phyloP scores from a whole-genome alignment of 2,113 vertebrate species.

The Chloroceryle aenea region DNA sequence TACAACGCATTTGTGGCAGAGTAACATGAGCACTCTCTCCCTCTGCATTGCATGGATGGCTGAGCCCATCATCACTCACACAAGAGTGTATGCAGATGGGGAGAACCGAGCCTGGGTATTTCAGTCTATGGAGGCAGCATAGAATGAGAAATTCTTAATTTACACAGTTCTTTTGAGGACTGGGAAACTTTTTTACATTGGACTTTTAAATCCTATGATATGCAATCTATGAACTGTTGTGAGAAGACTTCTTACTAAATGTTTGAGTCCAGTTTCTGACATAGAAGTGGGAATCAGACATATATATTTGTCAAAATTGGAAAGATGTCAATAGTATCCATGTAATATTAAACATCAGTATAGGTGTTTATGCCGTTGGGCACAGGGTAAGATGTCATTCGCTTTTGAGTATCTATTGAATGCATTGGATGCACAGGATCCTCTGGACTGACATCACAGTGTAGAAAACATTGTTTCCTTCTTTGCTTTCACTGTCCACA shows the following conservation, averaged over 20 bases:
- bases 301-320: neutral
- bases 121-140: neutral
- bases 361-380: neutral
- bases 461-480: neutral
- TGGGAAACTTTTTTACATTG: neutral
- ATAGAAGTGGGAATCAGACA: neutral
- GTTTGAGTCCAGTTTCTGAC: neutral
- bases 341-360: neutral
- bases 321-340: neutral
- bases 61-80: neutral
- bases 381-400: neutral
- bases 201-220: neutral
- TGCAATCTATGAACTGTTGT: neutral
- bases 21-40: neutral
- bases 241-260: neutral
- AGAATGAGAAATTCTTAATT: neutral
- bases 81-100: neutral
- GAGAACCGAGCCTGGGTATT: neutral
- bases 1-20: slow-evolving; percentile 17
- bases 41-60: neutral
- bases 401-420: neutral
- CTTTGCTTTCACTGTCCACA: neutral
- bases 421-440: neutral
- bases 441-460: neutral
- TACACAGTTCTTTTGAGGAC: neutral